These are phyloP conservation scores for Synanceia verrucosa DNA, from an alignment of 2,797 vertebrate genomes.

Conservation along the genomic window DNA sequence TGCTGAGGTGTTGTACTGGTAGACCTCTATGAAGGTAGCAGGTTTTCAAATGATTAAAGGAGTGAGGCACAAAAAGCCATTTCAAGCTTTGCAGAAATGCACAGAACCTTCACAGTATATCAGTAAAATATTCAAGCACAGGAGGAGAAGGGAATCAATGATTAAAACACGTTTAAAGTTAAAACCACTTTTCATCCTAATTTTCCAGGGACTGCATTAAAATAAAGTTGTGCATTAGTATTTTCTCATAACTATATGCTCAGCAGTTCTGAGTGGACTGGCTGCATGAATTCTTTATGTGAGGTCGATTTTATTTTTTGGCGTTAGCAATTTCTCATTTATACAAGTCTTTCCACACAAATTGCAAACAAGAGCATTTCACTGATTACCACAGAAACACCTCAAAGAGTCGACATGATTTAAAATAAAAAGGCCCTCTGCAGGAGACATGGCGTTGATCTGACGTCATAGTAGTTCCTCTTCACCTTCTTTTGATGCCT, in stretches of 20 bases:
- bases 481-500: slow-evolving; percentile 26
- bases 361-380: not conserved
- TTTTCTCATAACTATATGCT: slow-evolving; percentile 17
- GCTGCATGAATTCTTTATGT: slow-evolving; percentile 30
- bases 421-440: not conserved
- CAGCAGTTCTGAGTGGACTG: slow-evolving; percentile 13
- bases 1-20: not conserved
- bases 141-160: not conserved
- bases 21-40: slow-evolving; percentile 3
- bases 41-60: slow-evolving; percentile 21
- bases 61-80: not conserved
- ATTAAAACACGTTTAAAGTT: not conserved
- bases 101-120: not conserved
- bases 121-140: not conserved
- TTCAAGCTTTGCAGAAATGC: slow-evolving; percentile 14
- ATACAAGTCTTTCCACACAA: not conserved
- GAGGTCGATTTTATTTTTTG: not conserved
- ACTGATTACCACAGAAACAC: not conserved
- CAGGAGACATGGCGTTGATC: slow-evolving; percentile 9
- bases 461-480: not conserved
- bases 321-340: slow-evolving; percentile 5
- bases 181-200: not conserved
- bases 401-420: not conserved
- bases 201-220: slow-evolving; percentile 9
- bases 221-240: slow-evolving; percentile 12